These are phyloP conservation scores for Axis porcinus DNA, from an alignment of 2,113 vertebrate genomes.

Conservation along the genomic window DNA sequence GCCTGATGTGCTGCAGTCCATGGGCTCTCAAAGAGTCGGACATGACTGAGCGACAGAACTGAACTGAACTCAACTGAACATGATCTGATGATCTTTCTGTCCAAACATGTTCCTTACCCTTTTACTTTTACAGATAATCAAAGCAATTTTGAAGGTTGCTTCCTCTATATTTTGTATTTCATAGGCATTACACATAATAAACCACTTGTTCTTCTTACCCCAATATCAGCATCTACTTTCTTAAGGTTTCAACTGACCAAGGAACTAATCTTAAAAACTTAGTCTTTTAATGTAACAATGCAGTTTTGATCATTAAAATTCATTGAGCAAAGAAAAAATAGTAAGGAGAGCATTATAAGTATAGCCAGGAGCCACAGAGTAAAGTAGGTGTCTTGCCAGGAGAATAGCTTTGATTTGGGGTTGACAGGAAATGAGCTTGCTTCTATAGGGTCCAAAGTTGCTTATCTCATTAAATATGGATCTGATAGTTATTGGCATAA, in stretches of 20 bases:
- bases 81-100: background rate
- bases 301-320: background rate
- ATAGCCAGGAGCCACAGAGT: background rate
- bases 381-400: background rate
- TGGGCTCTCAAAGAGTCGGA: no score
- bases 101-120: background rate
- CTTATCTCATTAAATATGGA: background rate
- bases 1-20: no score
- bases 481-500: background rate
- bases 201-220: background rate
- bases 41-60: no score
- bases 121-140: background rate
- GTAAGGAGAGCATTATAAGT: background rate
- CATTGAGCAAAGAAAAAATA: background rate
- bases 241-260: background rate
- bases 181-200: background rate
- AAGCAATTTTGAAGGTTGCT: background rate
- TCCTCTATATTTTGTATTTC: background rate
- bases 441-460: background rate
- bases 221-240: background rate
- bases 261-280: background rate
- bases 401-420: background rate
- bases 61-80: no score
- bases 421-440: background rate
- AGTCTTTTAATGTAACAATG: background rate